These are phyloP conservation scores for Atrichornis clamosus DNA, from an alignment of 2,113 vertebrate genomes.

Conservation along the genomic window DNA sequence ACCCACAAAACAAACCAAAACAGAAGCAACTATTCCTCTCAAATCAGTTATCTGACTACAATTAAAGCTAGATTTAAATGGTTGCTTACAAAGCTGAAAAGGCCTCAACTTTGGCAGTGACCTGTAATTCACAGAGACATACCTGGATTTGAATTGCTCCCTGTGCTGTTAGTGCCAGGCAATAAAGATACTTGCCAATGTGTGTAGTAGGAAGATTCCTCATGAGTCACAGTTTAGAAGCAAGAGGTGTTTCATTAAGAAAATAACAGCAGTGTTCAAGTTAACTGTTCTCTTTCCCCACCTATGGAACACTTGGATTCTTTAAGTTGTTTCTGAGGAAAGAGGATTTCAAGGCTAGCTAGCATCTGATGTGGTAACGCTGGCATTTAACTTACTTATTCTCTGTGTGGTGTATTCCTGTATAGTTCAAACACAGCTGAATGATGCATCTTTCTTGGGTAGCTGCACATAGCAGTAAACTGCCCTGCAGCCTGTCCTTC, in stretches of 20 bases:
- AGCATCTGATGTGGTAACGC: neutral
- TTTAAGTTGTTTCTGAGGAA: neutral
- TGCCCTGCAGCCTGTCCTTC: constrained; percentile 2
- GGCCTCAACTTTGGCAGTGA: neutral
- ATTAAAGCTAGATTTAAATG: neutral
- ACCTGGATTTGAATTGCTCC: neutral
- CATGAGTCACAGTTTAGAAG: neutral
- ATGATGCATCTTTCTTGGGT: neutral
- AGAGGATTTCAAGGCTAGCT: neutral
- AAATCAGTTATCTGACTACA: neutral
- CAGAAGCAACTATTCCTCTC: neutral
- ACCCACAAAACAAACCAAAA: neutral
- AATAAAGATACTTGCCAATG: neutral
- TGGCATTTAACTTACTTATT: neutral
- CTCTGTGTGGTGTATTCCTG: constrained; percentile 3
- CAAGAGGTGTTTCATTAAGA: neutral
- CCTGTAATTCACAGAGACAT: neutral
- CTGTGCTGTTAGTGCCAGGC: neutral
- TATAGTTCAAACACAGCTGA: neutral
- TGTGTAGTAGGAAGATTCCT: neutral
- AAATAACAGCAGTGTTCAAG: neutral
- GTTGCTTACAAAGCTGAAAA: neutral
- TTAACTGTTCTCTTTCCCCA: neutral
- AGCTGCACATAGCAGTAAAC: constrained; percentile 26
- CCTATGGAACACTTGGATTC: neutral